Conservation (phyloP, 2,113 vertebrate genomes). For the Neopipo cinnamomea region DNA sequence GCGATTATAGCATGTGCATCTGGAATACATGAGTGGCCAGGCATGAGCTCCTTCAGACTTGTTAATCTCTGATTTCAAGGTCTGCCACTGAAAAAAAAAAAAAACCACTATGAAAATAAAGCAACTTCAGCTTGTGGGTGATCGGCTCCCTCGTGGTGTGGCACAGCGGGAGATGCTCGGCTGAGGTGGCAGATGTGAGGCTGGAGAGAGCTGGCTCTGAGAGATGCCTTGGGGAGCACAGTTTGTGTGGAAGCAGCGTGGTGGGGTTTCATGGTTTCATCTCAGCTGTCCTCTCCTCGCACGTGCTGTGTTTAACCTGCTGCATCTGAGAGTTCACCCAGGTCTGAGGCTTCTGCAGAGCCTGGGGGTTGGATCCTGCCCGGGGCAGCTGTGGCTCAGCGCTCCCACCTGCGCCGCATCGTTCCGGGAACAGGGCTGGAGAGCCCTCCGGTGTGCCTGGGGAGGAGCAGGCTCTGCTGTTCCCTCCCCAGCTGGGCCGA, state of each 20-base stretch:
- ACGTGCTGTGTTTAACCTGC: background rate
- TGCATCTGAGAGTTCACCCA: background rate
- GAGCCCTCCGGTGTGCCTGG: background rate
- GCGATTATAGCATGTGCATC: background rate
- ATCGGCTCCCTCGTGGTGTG: accelerated
- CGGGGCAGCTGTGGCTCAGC: background rate
- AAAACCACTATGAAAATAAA: too few relatives aligned
- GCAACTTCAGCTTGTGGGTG: background rate
- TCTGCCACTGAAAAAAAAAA: background rate
- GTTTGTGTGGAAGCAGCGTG: background rate
- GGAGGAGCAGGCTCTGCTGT: background rate
- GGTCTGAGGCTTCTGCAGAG: background rate
- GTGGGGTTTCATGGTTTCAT: background rate
- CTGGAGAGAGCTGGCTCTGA: background rate
- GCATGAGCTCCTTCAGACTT: conserved; percentile 10
- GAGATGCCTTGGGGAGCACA: accelerated
- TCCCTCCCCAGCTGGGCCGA: background rate
- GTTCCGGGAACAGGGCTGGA: background rate
- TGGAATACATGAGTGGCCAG: conserved; percentile 51
- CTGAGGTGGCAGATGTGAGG: background rate
- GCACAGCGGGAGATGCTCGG: accelerated
- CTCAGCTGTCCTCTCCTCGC: background rate
- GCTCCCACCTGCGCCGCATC: background rate
- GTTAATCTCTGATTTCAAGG: conserved; percentile 36
- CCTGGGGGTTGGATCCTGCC: background rate